A percentile compares a stretch with the other conserved stretches of the same genome.
These are phyloP conservation scores for Holothuria glaberrima DNA, from an alignment of 35 echinoderm and acorn worm genomes.

Conservation along the genomic window DNA sequence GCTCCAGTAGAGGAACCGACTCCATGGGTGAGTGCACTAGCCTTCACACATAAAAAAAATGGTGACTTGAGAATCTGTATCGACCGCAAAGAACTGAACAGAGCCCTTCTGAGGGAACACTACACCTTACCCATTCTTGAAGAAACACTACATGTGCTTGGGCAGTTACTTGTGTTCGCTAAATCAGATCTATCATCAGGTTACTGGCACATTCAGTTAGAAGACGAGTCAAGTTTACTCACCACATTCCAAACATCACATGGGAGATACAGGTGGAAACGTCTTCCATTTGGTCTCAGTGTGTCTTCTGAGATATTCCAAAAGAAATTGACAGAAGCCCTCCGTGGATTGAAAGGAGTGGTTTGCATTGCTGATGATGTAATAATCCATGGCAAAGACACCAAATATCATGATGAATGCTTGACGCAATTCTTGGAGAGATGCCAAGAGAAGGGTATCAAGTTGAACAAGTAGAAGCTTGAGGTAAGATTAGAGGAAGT, in stretches of 20 bases:
- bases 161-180: conserved; percentile 49
- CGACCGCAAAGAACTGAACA: conserved; percentile 39
- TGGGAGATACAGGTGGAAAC: conserved; percentile 73
- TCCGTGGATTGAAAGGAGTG: conserved; percentile 58
- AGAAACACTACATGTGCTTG: too few species aligned
- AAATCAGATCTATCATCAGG: conserved; percentile 62
- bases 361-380: conserved; percentile 68
- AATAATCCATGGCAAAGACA: conserved; percentile 48
- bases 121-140: too few species aligned
- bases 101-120: conserved; percentile 29
- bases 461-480: conserved; percentile 27
- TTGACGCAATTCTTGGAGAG: conserved; percentile 46
- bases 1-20: conserved; percentile 41
- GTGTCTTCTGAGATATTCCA: conserved; percentile 81
- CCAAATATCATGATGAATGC: conserved; percentile 19
- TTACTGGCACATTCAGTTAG: conserved; percentile 64
- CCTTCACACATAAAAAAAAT: conserved; percentile 31
- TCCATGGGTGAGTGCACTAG: conserved; percentile 45
- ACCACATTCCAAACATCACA: conserved; percentile 73
- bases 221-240: conserved; percentile 64
- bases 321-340: conserved; percentile 55
- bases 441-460: conserved; percentile 30
- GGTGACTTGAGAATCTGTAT: conserved; percentile 50
- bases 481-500: neutral
- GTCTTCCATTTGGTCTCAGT: conserved; percentile 71